phyloP scores from a whole-genome alignment of 2,888 invertebrate species.

The Sicus ferrugineus region DNA sequence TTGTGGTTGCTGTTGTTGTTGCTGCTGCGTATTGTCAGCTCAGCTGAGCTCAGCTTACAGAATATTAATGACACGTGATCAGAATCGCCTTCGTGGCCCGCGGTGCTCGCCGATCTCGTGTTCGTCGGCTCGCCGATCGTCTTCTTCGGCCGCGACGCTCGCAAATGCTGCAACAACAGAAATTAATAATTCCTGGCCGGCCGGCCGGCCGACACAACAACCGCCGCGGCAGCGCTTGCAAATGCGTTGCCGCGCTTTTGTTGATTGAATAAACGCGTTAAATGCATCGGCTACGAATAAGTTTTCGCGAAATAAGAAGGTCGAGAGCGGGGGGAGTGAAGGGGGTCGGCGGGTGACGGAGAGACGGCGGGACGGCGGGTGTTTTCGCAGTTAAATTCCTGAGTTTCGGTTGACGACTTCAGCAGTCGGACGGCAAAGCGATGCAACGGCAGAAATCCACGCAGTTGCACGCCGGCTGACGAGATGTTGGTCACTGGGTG shows the following conservation, averaged over 20 bases:
- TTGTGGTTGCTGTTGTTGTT: background rate
- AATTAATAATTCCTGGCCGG: slow-evolving; percentile 25
- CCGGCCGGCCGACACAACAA: background rate
- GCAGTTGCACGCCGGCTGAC: background rate
- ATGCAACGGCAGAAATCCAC: background rate
- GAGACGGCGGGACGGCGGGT: background rate
- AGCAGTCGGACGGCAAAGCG: slow-evolving; percentile 16
- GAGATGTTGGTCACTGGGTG: slow-evolving; percentile 13
- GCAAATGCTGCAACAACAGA: slow-evolving; percentile 30
- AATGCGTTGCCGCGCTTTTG: slow-evolving; percentile 28
- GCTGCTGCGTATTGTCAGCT: slow-evolving; percentile 22
- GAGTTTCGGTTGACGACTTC: slow-evolving; percentile 22
- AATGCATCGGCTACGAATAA: slow-evolving; percentile 5
- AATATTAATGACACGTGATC: slow-evolving; percentile 35
- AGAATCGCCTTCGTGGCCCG: slow-evolving; percentile 23
- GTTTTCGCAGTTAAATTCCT: background rate
- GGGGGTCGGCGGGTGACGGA: background rate
- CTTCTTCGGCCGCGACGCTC: slow-evolving; percentile 7
- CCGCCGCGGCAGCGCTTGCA: slow-evolving; percentile 6
- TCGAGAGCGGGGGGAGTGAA: background rate
- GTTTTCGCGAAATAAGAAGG: background rate
- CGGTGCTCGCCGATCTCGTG: too few relatives aligned
- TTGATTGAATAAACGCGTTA: slow-evolving; percentile 34
- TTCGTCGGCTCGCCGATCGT: slow-evolving; percentile 26
- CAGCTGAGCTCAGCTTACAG: slow-evolving; percentile 33